Base-by-base conservation (phyloP, 2,797 vertebrate species). In the Neomorphus geoffroyi region DNA sequence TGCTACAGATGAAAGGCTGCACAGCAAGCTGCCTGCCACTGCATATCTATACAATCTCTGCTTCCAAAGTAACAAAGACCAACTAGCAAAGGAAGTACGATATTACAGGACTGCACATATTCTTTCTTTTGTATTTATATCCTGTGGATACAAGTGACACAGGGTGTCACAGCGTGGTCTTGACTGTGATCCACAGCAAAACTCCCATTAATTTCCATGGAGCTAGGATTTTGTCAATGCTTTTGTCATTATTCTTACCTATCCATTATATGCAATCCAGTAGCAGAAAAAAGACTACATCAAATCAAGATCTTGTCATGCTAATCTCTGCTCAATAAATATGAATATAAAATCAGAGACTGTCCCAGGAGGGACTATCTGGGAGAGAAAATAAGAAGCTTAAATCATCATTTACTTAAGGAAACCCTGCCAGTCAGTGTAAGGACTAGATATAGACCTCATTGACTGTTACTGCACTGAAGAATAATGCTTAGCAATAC, bases 91-190 rank as follows among this genome's bases (percentile, higher is more conserved):
- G 69, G 37, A 78, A 79, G 19, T 73, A 45, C 8, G 5, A n/a
- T 90, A 88, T 79, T 88, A 61, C n/a, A 78, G 62, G 94, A 66
- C n/a, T 1, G 12, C 45, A 51, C 21, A 11, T 64, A 30, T 54
- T 92, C 27, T 77, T 82, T 85, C 45, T 74, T 88, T 79, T n/a
- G 15, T 80, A 43, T 94, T 94, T 89, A 51, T 88, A 60, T 91
- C 74, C 84, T 67, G 37, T 78, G 61, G 69, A 46, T 89, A 51
- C n/a, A 72, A 56, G 33, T 65, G 64, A 43, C 58, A 62, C 18
- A 19, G 19, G 32, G 7, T 80, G 53, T 88, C 56, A 78, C 80
- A 30, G 64, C 33, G 1, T 70, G 26, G 32, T 80, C 69, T 66
- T 71, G 28, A 80, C 89, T 74, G 48, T 77, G 65, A 80, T 92